Evolutionary conservation across 1,140 invertebrate genomes (phyloP).

Genomic region (Cydia strobilella): DNA sequence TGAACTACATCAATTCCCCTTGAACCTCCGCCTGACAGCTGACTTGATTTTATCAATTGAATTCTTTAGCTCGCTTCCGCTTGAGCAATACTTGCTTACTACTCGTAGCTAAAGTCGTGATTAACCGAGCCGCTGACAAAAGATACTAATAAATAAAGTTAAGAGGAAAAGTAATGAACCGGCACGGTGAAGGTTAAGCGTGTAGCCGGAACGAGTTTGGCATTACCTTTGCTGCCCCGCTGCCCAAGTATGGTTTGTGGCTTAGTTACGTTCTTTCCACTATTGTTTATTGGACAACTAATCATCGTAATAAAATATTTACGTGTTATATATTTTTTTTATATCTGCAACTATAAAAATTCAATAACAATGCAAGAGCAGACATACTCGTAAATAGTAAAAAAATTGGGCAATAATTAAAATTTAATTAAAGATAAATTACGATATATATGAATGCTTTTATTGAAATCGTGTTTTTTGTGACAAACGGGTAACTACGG

Average conservation of each 20-base stretch:
- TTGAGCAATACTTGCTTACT: neutral
- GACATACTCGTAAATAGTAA: no score
- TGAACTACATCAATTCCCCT: neutral
- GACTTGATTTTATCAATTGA: conserved; percentile 17
- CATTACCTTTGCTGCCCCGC: conserved; percentile 19
- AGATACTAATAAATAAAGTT: conserved; percentile 15
- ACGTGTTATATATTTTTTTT: neutral
- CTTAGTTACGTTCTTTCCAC: neutral
- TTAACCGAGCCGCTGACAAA: conserved; percentile 16
- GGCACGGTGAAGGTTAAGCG: conserved; percentile 26
- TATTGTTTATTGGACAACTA: neutral
- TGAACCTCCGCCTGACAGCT: conserved; percentile 2
- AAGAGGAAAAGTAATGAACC: conserved; percentile 8
- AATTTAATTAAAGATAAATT: no score
- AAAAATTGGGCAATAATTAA: no score
- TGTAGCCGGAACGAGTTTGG: conserved; percentile 20
- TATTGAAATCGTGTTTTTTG: no score
- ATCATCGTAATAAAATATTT: neutral
- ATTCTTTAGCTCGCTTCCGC: conserved; percentile 5
- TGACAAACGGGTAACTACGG: no score
- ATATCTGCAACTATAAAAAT: no score
- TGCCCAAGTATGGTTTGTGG: conserved; percentile 5
- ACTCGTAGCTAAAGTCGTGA: conserved; percentile 14
- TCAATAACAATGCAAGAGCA: no score
- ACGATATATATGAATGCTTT: no score